Base-by-base conservation (phyloP, 2,113 vertebrate species). In the Rhadina sibilatrix region DNA sequence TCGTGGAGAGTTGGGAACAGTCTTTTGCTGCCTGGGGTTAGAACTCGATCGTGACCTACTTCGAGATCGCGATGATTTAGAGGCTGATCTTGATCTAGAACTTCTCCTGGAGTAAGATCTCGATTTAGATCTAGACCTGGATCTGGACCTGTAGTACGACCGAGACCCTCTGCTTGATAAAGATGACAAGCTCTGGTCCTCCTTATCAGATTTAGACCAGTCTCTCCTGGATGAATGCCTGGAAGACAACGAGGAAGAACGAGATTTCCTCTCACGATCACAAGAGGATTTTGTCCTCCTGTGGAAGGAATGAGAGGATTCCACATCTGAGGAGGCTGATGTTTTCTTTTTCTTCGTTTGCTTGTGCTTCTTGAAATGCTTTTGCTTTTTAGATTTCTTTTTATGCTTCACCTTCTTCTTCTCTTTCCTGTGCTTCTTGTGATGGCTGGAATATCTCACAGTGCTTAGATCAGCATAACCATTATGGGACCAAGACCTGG, bases 361-460 rank as follows among this genome's bases (percentile, higher is more conserved):
- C 52, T 98, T 99, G 94, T 98, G 98, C 87, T 98, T 99, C 96
- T 99, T 99, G 76, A 97, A 96, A 68, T 98, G 99, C 66, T 99
- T 99, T 46, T 97, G 98, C 96, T 99, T 99, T 97, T 99, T 99
- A 31, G 98, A 96, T 93, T 99, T 99, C 97, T 99, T 99, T 97
- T 99, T 99, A 78, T 97, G 99, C 65, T 99, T 99, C 79, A 97
- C 80, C 89, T 99, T 99, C 95, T 99, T 99, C 92, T 99, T 99
- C 61, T 98, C 99, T 70, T 99, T 99, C 72, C 96, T 99, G 89
- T 97, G 97, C 59, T 95, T 98, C 81, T 93, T 98, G 87, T 92
- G 98, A 68, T 94, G 97, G 79, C 98, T 98, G 25, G 98, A 98
- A 14, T 97, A 97, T 53, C 98, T 97, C 56, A 97, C 96, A 9